Percentiles rank a stretch among this genome's conserved stretches.
Conservation (phyloP, 2,113 vertebrate genomes). For the Erythrocercus mccallii region DNA sequence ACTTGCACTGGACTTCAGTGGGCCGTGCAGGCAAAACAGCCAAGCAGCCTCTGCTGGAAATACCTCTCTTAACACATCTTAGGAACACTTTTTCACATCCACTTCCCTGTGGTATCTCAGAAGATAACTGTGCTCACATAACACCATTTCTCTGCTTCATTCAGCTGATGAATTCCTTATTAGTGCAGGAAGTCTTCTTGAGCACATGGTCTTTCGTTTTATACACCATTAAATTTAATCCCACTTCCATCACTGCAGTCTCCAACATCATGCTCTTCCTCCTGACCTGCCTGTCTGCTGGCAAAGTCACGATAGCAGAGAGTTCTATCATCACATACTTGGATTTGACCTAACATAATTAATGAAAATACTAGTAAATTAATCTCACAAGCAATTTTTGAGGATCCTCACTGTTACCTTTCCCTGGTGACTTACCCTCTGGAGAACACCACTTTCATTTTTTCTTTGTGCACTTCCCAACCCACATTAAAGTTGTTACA, state of each 20-base stretch:
- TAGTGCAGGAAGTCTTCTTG: neutral
- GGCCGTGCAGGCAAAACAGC: neutral
- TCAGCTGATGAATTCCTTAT: neutral
- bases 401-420: neutral
- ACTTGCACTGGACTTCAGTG: neutral
- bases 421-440: neutral
- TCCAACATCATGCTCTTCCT: neutral
- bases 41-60: neutral
- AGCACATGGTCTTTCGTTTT: neutral
- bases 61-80: neutral
- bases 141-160: neutral
- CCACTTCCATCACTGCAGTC: neutral
- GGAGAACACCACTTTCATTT: neutral
- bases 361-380: neutral
- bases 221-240: neutral
- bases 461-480: neutral
- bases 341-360: neutral
- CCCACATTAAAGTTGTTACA: neutral
- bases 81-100: neutral
- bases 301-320: neutral
- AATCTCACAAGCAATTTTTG: neutral
- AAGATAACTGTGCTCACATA: neutral
- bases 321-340: neutral
- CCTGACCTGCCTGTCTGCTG: neutral
- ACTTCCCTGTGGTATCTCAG: fast-evolving